Evolutionary conservation across 2,888 invertebrate species (phyloP), one percentile per base, ranked within the genome.

Genomic region (Autographa gamma): DNA sequence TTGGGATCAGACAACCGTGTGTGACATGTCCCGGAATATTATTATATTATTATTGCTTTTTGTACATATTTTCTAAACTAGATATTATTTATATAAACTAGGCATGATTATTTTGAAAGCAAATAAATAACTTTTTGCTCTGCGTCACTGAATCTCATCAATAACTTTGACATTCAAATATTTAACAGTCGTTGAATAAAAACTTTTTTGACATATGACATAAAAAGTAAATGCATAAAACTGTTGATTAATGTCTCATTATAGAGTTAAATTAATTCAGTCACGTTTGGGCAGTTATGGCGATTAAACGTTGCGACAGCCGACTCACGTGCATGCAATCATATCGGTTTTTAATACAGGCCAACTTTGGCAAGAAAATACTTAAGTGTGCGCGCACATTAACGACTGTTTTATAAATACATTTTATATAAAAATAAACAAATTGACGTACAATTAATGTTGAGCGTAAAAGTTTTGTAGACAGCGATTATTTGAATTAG

Each of bases 211-310:
- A 25, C 54, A 25, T 1, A 25, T 13, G 25, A 0, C 54, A 56
- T 56, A 56, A 56, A 56, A 56, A 19, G 2, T 25, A 0, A 5
- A 56, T 19, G 13, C 25, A 56, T 56, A 56, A 11, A 56, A 60
- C n/a, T 1, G 38, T 59, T 32, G 34, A 66, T n/a, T 61, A 54
- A 66, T 66, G 25, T 52, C 9, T 59, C 58, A 72, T 70, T 70
- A 64, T 13, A n/a, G n/a, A 59, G 19, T 64, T 32, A 64, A 69
- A 76, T 73, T 60, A 61, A 74, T 71, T 38, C 61, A 60, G 79
- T 70, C 82, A 79, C 79, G 75, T 79, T 71, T 78, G 52, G 64
- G 56, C 48, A 56, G 66, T 58, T 14, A 78, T 61, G 13, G 58
- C 62, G 48, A 68, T 71, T 79, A 67, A 64, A 60, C 3, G 60